phyloP scores from a whole-genome alignment of 2,113 vertebrate species.

The Electrona antarctica region DNA sequence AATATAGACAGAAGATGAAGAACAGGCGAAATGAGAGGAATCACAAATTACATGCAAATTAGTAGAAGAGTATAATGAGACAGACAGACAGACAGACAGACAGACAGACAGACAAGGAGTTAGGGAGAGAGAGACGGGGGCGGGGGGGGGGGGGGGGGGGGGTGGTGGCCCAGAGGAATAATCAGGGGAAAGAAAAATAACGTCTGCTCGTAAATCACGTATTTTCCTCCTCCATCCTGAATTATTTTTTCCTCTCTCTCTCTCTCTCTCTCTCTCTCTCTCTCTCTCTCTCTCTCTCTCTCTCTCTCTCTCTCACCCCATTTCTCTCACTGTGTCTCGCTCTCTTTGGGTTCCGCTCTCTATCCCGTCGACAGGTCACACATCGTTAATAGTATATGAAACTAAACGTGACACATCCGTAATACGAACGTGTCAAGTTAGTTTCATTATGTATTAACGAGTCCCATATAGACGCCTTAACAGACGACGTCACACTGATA shows the following conservation, averaged over 20 bases:
- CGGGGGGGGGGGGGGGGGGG: neutral
- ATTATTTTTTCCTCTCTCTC: slow-evolving; percentile 1
- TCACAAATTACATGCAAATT: too few relatives aligned
- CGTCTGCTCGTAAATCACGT: slow-evolving; percentile 47
- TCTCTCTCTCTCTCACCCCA: neutral
- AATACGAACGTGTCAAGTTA: too few relatives aligned
- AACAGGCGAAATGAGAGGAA: too few relatives aligned
- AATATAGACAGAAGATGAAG: too few relatives aligned
- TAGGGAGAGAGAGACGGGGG: neutral
- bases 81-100: neutral
- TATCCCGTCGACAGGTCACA: too few relatives aligned
- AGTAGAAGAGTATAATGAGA: neutral
- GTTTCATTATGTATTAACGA: too few relatives aligned
- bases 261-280: neutral
- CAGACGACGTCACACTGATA: too few relatives aligned
- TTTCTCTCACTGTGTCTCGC: neutral
- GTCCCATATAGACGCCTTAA: too few relatives aligned
- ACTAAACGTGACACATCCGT: too few relatives aligned
- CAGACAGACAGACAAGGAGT: neutral
- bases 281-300: neutral
- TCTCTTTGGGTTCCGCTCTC: neutral
- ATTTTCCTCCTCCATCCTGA: slow-evolving; percentile 16
- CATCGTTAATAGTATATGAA: too few relatives aligned
- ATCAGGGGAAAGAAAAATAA: slow-evolving; percentile 38
- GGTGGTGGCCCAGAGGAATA: slow-evolving; percentile 6